These are phyloP conservation scores for Oasisia sp. DNA, from an alignment of 2,888 invertebrate species.

Conservation along the genomic window DNA sequence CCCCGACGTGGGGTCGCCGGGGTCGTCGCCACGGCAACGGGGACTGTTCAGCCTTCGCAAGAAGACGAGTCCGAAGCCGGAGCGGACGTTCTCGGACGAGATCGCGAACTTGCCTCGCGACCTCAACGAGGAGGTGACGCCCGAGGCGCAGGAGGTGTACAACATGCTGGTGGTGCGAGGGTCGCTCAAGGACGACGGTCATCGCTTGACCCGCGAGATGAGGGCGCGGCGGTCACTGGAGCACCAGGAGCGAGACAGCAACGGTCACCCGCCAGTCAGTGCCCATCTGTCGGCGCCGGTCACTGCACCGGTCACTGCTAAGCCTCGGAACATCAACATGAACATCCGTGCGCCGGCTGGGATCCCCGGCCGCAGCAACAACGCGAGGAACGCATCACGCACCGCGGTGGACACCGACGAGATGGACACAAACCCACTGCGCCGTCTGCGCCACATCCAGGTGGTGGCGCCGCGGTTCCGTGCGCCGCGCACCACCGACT, in stretches of 20 bases:
- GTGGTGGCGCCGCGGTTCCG: not conserved
- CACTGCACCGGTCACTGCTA: not conserved
- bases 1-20: not conserved
- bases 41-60: constrained; percentile 25
- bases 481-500: not conserved
- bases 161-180: constrained; percentile 86
- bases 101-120: constrained; percentile 67
- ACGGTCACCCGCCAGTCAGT: not conserved
- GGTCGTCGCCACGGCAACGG: not conserved
- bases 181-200: constrained; percentile 38
- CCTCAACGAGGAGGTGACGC: constrained; percentile 56
- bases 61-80: constrained; percentile 72
- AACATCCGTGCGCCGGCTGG: not conserved
- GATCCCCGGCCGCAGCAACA: not conserved
- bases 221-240: constrained; percentile 57
- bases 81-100: constrained; percentile 85
- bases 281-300: not conserved
- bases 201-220: constrained; percentile 32
- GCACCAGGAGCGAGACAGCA: constrained; percentile 47
- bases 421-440: constrained; percentile 73
- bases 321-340: not conserved
- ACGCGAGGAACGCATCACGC: not conserved
- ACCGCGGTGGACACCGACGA: constrained; percentile 45
- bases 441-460: constrained; percentile 70
- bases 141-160: constrained; percentile 92